These are phyloP conservation scores for Parauchenoglanis ngamensis DNA, from an alignment of 2,797 vertebrate species.

Conservation along the genomic window DNA sequence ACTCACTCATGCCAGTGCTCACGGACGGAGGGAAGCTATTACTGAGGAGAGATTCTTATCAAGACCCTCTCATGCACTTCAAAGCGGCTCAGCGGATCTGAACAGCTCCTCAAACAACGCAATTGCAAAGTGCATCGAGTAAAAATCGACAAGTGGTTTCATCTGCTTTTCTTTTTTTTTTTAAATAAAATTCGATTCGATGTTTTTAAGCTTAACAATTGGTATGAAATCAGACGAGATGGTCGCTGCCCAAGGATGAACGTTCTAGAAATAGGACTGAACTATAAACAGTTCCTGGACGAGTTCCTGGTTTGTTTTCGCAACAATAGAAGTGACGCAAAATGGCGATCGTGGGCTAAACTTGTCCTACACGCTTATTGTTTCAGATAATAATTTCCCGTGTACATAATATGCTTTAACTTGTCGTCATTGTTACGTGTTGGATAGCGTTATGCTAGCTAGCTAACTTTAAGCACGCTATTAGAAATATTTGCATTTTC, in stretches of 20 bases:
- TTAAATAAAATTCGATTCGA: too few species aligned
- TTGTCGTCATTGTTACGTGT: neutral
- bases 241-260: neutral
- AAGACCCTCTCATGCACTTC: constrained; percentile 46
- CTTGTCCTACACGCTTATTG: too few species aligned
- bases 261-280: neutral
- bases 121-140: neutral
- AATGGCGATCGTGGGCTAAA: too few species aligned
- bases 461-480: neutral
- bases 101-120: constrained; percentile 11
- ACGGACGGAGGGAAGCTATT: constrained; percentile 53
- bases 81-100: constrained; percentile 30
- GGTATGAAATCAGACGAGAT: neutral
- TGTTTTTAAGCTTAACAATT: neutral
- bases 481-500: neutral
- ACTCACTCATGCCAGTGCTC: constrained; percentile 46
- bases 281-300: neutral
- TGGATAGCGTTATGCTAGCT: neutral
- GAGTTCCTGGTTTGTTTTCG: neutral
- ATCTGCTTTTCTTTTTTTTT: neutral
- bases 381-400: too few species aligned
- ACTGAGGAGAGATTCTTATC: constrained; percentile 52
- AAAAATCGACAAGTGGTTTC: neutral
- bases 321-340: neutral
- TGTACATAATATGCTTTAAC: too few species aligned